Conservation (phyloP, 1,140 invertebrate genomes). For the Drosophila sproati region DNA sequence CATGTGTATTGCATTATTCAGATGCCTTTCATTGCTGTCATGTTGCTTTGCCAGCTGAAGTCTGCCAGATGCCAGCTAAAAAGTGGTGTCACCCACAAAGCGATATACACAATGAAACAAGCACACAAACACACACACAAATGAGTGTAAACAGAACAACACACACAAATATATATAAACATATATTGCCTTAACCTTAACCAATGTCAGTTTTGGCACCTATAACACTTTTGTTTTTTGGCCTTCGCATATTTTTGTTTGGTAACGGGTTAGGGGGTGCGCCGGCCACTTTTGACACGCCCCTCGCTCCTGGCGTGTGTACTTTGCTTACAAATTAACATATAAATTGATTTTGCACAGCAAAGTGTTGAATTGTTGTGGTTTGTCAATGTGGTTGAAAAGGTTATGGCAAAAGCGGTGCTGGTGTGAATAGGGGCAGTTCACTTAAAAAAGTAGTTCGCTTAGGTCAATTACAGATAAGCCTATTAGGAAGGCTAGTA, state of each 20-base stretch:
- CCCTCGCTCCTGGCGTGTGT: constrained; percentile 42
- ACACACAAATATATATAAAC: constrained; percentile 9
- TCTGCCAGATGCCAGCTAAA: constrained; percentile 67
- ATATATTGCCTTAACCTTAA: constrained; percentile 51
- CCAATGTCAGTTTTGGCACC: constrained; percentile 76
- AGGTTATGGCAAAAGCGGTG: no score
- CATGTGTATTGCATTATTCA: constrained; percentile 2
- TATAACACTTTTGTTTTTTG: constrained; percentile 59
- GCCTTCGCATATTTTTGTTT: constrained; percentile 68
- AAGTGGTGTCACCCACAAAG: constrained; percentile 45
- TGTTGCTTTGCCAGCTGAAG: constrained; percentile 63
- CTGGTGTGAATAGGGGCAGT: background rate
- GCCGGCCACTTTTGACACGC: constrained; percentile 50
- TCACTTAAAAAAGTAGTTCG: constrained; percentile 18
- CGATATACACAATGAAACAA: constrained; percentile 3
- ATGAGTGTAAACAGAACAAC: constrained; percentile 12
- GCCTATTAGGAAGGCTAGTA: no score
- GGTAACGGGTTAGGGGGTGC: constrained; percentile 15
- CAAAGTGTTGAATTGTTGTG: constrained; percentile 68
- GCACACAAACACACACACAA: constrained; percentile 8
- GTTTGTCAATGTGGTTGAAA: constrained; percentile 45
- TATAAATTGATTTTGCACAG: constrained; percentile 78
- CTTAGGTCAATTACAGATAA: constrained; percentile 20
- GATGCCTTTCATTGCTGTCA: constrained; percentile 62
- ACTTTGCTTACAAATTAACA: constrained; percentile 78